A percentile compares a stretch with the other conserved stretches of the same genome.
phyloP scores from a whole-genome alignment of 1,140 invertebrate genomes.

The Drosophila bocki region DNA sequence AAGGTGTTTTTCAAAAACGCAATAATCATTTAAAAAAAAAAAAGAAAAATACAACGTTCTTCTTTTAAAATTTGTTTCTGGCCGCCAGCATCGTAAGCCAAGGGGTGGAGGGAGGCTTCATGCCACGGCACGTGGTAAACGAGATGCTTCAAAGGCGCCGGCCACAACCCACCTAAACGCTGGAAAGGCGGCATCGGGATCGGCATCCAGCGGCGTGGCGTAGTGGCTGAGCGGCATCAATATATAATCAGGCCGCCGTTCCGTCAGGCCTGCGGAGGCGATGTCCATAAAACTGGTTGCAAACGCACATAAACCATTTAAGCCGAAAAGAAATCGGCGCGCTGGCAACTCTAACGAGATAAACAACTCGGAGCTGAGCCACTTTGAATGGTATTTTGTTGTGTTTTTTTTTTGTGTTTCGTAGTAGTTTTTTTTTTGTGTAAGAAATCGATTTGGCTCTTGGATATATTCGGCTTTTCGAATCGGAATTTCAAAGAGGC shows the following conservation, averaged over 20 bases:
- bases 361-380: slow-evolving; percentile 49
- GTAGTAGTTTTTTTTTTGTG: slow-evolving; percentile 40
- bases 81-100: not conserved
- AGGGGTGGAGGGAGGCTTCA: slow-evolving; percentile 18
- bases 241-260: slow-evolving; percentile 57
- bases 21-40: not conserved
- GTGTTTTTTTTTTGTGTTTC: slow-evolving; percentile 14
- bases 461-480: slow-evolving; percentile 33
- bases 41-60: not conserved
- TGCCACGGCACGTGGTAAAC: slow-evolving; percentile 78
- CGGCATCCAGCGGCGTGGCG: slow-evolving; percentile 27
- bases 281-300: slow-evolving; percentile 77
- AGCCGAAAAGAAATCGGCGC: slow-evolving; percentile 80
- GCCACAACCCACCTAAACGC: slow-evolving; percentile 74
- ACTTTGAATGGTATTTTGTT: slow-evolving; percentile 69
- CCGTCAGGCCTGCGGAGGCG: slow-evolving; percentile 53
- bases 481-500: slow-evolving; percentile 77
- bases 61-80: not conserved
- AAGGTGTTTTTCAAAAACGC: no score
- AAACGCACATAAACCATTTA: slow-evolving; percentile 83
- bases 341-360: slow-evolving; percentile 71
- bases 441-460: slow-evolving; percentile 69
- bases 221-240: slow-evolving; percentile 38
- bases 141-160: slow-evolving; percentile 80
- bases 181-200: slow-evolving; percentile 34